A percentile compares a stretch with the other conserved stretches of the same genome.
phyloP scores from a whole-genome alignment of 2,888 invertebrate species.

The Tortrix viridana region DNA sequence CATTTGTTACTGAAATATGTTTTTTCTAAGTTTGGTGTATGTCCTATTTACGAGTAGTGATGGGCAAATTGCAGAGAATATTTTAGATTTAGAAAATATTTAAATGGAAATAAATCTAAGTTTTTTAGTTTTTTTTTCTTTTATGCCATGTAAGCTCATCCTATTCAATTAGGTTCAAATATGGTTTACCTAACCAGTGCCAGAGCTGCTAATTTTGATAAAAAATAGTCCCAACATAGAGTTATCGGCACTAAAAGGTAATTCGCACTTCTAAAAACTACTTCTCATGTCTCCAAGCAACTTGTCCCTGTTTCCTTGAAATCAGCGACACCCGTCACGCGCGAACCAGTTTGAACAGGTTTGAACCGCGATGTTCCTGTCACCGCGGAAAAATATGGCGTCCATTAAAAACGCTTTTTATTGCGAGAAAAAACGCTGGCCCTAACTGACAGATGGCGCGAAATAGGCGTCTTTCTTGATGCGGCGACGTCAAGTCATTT shows the following conservation, averaged over 20 bases:
- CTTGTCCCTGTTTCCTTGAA: slow-evolving; percentile 3
- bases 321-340: slow-evolving; percentile 2
- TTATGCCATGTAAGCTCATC: too few species aligned
- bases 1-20: too few species aligned
- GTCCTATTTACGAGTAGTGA: too few species aligned
- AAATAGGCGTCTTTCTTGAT: neutral
- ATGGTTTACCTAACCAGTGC: too few species aligned
- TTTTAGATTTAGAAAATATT: too few species aligned
- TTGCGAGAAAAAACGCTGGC: slow-evolving; percentile 9
- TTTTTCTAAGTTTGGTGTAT: too few species aligned
- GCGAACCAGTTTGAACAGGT: neutral
- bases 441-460: slow-evolving; percentile 5
- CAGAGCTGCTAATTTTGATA: too few species aligned
- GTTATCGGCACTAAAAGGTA: neutral
- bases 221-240: neutral
- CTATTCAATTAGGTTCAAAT: too few species aligned
- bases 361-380: slow-evolving; percentile 16
- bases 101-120: too few species aligned
- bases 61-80: too few species aligned
- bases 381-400: slow-evolving; percentile 27
- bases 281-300: neutral
- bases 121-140: too few species aligned
- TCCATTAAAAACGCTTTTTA: slow-evolving; percentile 28
- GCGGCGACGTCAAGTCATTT: neutral
- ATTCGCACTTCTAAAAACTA: neutral